A percentile compares a stretch with the other conserved stretches of the same genome.
These are phyloP conservation scores for Chromobotia macracanthus DNA, from an alignment of 2,797 vertebrate genomes.

Conservation along the genomic window DNA sequence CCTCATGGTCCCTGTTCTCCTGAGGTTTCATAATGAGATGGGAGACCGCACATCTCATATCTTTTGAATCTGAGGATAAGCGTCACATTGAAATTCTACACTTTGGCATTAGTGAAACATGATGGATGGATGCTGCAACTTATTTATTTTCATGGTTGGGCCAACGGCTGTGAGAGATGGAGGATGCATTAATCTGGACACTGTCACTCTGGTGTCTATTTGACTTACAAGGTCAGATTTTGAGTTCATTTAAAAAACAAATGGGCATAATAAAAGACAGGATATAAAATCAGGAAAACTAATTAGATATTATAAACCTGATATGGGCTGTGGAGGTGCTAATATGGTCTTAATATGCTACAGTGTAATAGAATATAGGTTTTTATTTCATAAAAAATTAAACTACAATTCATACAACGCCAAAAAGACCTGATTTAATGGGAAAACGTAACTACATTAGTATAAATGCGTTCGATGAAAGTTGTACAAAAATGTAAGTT, in stretches of 20 bases:
- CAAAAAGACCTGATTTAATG: too few relatives aligned
- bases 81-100: slow-evolving; percentile 55
- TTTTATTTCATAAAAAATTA: too few relatives aligned
- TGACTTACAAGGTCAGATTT: slow-evolving; percentile 21
- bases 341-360: neutral
- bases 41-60: slow-evolving; percentile 51
- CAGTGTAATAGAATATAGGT: too few relatives aligned
- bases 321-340: neutral
- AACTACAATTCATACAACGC: too few relatives aligned
- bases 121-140: slow-evolving; percentile 49
- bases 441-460: too few relatives aligned
- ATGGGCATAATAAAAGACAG: neutral
- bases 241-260: slow-evolving; percentile 17
- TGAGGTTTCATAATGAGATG: slow-evolving; percentile 54
- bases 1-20: slow-evolving; percentile 30
- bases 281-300: neutral
- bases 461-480: too few relatives aligned
- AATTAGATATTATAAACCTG: neutral
- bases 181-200: slow-evolving; percentile 45
- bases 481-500: too few relatives aligned
- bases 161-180: slow-evolving; percentile 32
- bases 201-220: slow-evolving; percentile 21
- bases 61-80: slow-evolving; percentile 64
- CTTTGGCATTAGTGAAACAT: slow-evolving; percentile 48
- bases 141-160: slow-evolving; percentile 55